Evolutionary conservation across 2,888 invertebrate genomes (phyloP).

Genomic region (Tetranychus truncatus): DNA sequence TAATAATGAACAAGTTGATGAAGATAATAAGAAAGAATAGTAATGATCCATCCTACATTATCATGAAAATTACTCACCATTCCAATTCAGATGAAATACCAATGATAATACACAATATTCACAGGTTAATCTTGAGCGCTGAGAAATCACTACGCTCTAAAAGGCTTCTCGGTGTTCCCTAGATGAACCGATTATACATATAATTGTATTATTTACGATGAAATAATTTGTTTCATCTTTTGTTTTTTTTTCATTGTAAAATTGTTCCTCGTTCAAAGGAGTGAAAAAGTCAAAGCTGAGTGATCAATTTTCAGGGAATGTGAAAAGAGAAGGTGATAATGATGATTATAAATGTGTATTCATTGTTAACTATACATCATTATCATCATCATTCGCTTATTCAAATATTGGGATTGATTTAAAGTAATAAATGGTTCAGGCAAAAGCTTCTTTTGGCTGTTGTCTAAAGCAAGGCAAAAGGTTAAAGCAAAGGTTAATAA

Average conservation of each 20-base stretch:
- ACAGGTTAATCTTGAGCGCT: background rate
- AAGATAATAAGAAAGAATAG: background rate
- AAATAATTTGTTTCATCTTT: too few relatives aligned
- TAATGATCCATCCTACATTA: background rate
- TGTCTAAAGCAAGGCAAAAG: too few relatives aligned
- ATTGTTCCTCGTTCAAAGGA: background rate
- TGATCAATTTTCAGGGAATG: background rate
- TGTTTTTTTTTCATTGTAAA: background rate
- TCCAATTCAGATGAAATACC: background rate
- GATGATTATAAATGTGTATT: background rate
- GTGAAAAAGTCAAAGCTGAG: background rate
- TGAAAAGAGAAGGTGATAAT: background rate
- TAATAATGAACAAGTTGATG: too few relatives aligned
- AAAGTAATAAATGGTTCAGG: background rate
- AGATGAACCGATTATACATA: background rate
- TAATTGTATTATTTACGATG: too few relatives aligned
- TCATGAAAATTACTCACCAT: background rate
- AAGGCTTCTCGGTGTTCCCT: background rate
- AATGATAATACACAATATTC: background rate
- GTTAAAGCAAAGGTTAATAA: too few relatives aligned
- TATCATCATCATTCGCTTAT: background rate
- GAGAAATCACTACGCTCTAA: background rate
- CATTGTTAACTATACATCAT: background rate
- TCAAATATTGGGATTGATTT: slow-evolving; percentile 1
- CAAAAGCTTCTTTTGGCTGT: too few relatives aligned